A percentile compares a stretch with the other conserved stretches of the same genome.
Evolutionary conservation across 2,888 invertebrate genomes (phyloP).

Genomic region (Zaprionus obscuricornis): DNA sequence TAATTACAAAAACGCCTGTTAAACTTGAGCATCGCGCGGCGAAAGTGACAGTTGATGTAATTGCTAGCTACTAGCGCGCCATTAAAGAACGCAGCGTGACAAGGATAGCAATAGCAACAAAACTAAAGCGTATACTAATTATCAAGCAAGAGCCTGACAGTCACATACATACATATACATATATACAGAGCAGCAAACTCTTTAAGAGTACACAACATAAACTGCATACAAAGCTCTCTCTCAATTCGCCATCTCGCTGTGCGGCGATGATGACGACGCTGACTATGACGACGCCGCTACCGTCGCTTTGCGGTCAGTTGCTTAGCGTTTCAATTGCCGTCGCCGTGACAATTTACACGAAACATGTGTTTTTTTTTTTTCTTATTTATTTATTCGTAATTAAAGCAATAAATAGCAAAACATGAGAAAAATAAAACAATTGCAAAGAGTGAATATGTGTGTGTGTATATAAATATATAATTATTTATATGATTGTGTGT

Average conservation of each 20-base stretch:
- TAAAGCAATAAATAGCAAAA: no score
- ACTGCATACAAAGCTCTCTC: no score
- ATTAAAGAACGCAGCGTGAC: slow-evolving; percentile 26
- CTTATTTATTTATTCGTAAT: no score
- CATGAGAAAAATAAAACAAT: no score
- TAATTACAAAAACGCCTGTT: slow-evolving; percentile 36
- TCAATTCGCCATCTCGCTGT: slow-evolving; percentile 23
- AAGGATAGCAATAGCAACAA: slow-evolving; percentile 20
- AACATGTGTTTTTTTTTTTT: no score
- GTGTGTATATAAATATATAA: no score
- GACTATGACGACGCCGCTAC: no score
- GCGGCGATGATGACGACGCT: no score
- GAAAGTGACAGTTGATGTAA: slow-evolving; percentile 60
- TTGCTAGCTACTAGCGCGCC: slow-evolving; percentile 28
- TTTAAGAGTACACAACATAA: no score
- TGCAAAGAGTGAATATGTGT: no score
- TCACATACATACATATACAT: neutral
- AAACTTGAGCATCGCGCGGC: slow-evolving; percentile 32
- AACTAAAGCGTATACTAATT: slow-evolving; percentile 24
- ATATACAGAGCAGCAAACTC: neutral
- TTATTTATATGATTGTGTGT: no score
- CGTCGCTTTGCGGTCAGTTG: neutral
- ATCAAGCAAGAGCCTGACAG: slow-evolving; percentile 18
- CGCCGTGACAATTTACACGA: slow-evolving; percentile 9
- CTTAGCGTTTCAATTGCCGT: neutral